Conservation (phyloP, 2,113 vertebrate species). For the Brachirus orientalis region DNA sequence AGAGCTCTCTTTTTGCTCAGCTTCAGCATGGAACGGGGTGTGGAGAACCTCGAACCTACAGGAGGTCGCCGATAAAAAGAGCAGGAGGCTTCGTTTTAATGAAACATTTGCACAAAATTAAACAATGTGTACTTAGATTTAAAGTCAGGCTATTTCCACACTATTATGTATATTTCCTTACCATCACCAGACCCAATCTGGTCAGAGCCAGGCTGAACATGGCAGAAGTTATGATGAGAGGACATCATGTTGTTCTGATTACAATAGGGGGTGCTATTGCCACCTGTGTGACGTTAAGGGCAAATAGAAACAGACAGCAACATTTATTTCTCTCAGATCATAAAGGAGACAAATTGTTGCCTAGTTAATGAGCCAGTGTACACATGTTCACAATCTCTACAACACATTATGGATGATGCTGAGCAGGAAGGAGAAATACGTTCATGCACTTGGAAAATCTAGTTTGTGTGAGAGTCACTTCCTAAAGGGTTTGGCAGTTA, state of each 20-base stretch:
- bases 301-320: neutral
- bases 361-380: neutral
- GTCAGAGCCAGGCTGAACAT: slow-evolving; percentile 80
- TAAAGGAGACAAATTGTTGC: neutral
- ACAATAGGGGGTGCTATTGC: slow-evolving; percentile 86
- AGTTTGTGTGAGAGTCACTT: too few relatives aligned
- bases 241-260: slow-evolving; percentile 87
- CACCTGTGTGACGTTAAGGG: slow-evolving; percentile 72
- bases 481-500: too few relatives aligned
- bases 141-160: neutral
- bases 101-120: too few relatives aligned
- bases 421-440: too few relatives aligned
- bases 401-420: too few relatives aligned
- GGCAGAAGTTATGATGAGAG: slow-evolving; percentile 83
- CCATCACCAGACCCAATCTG: slow-evolving; percentile 83
- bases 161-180: slow-evolving; percentile 72
- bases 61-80: neutral
- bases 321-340: neutral
- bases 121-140: neutral
- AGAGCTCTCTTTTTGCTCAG: slow-evolving; percentile 94
- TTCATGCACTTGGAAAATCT: too few relatives aligned
- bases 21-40: slow-evolving; percentile 89
- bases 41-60: slow-evolving; percentile 90
- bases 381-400: neutral
- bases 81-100: neutral